Evolutionary conservation across 2,113 vertebrate species (phyloP).

Genomic region (Microtus ochrogaster): DNA sequence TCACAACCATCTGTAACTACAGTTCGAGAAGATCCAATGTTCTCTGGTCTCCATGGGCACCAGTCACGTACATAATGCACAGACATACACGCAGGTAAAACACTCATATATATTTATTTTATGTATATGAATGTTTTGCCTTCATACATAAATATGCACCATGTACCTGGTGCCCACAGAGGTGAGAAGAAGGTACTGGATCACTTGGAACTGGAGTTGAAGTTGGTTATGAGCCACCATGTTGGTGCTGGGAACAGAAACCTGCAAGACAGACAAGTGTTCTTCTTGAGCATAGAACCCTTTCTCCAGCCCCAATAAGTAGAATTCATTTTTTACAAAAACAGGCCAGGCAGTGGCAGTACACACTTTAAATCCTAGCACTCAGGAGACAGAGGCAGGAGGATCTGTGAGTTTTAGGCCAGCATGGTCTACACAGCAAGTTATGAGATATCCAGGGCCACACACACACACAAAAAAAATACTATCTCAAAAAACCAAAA

Average conservation of each 20-base stretch:
- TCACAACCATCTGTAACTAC: neutral
- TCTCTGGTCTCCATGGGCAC: neutral
- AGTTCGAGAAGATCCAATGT: neutral
- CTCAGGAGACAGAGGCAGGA: neutral
- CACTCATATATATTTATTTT: neutral
- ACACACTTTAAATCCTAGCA: neutral
- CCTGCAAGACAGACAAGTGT: neutral
- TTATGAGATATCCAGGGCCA: neutral
- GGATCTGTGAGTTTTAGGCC: neutral
- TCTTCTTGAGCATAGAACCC: neutral
- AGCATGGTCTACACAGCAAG: neutral
- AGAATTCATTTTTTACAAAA: neutral
- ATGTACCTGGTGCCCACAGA: neutral
- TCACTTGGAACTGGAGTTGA: neutral
- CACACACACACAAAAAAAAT: neutral
- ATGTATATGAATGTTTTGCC: neutral
- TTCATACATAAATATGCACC: neutral
- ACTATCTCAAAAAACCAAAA: neutral
- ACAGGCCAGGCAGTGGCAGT: neutral
- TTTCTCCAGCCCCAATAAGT: neutral
- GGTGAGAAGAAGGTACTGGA: neutral
- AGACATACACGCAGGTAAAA: neutral
- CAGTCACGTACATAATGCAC: neutral
- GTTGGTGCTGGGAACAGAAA: neutral
- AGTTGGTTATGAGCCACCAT: neutral